Conservation (phyloP, 2,797 vertebrate species). For the Rhynchotus rufescens region DNA sequence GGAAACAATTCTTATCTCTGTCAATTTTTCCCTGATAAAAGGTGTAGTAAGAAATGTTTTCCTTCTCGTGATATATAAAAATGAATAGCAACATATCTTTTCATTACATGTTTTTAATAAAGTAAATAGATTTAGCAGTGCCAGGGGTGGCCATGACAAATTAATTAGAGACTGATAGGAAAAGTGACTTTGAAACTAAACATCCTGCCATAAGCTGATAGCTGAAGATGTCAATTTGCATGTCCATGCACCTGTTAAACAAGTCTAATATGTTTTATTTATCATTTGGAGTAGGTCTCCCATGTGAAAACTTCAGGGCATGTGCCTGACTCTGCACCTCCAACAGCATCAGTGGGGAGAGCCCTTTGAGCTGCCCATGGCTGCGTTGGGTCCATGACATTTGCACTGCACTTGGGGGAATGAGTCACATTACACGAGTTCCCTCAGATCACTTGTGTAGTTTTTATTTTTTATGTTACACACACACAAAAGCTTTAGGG, state of each 20-base stretch:
- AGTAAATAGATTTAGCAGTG: neutral
- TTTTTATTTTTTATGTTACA: neutral
- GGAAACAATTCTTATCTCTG: neutral
- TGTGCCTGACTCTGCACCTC: neutral
- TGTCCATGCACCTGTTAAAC: neutral
- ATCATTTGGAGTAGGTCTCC: neutral
- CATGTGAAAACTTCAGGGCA: neutral
- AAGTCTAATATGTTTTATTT: neutral
- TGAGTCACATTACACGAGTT: neutral
- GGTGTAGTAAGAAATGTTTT: neutral
- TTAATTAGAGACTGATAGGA: neutral
- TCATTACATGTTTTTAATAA: neutral
- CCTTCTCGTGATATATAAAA: neutral
- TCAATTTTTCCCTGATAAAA: neutral
- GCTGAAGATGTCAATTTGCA: neutral
- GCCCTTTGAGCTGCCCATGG: neutral
- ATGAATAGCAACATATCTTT: neutral
- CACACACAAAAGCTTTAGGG: neutral
- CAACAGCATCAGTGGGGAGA: neutral
- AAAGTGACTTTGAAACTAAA: neutral
- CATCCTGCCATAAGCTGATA: neutral
- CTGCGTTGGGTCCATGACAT: rapidly evolving
- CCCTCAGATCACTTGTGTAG: neutral
- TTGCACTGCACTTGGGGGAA: neutral
- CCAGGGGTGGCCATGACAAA: neutral